Evolutionary conservation across 2,797 vertebrate genomes (phyloP), one percentile per base, ranked within the genome.

Genomic region (Huso huso): DNA sequence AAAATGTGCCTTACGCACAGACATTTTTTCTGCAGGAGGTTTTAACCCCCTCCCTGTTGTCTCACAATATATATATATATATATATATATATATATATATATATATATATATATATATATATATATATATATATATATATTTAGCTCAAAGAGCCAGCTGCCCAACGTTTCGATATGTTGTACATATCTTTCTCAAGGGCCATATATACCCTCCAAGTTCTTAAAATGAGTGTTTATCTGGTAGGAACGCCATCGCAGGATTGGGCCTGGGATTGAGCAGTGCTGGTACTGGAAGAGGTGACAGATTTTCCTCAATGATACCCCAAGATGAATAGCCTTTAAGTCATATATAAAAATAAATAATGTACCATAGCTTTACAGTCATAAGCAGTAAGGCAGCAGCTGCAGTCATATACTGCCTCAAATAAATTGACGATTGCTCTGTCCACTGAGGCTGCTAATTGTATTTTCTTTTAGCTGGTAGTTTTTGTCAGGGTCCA

Each of bases 391-490:
- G 66, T 65, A 69, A 75, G 70, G 75, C 74, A 74, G 71, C 70
- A 71, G 75, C 74, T 68, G 75, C 69, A 62, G 86, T 89, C 88
- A 87, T 52, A 69, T 68, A 63, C 73, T 76, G 72, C 74, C 83
- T 84, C 82, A 82, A 89, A 88, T 84, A 82, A 87, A 90, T 90
- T 82, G 83, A 67, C 71, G 74, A 76, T 75, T 83, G 81, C 78
- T 82, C 80, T 80, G 77, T 86, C 85, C 84, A 89, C 82, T 81
- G 79, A 84, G 81, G 83, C 85, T 71, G 70, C 84, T 89, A 90
- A 91, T 91, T 89, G 85, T 86, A 83, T 88, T 87, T 86, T 88
- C 78, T 88, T 82, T 83, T 81, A 85, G 82, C 83, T 78, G 79
- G 77, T 81, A 78, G 79, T 72, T 74, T 84, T 85, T 87, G 86